A percentile compares a stretch with the other conserved stretches of the same genome.
phyloP scores from a whole-genome alignment of 2,797 vertebrate genomes.

The Microctenopoma stevenorrisi region DNA sequence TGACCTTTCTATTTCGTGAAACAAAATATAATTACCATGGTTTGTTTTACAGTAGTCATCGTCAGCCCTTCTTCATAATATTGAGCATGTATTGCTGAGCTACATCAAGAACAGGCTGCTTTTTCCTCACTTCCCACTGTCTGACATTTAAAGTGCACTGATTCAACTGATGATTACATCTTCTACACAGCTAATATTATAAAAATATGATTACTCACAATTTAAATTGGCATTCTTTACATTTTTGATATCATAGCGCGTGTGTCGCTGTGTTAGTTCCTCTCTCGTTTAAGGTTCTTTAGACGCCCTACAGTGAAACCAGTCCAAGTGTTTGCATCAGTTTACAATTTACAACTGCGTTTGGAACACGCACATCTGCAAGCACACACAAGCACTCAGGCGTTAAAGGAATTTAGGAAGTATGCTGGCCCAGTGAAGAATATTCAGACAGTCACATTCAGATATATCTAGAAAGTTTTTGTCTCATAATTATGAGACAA shows the following conservation, averaged over 20 bases:
- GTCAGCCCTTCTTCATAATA: neutral
- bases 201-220: neutral
- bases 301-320: neutral
- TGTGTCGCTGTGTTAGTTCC: neutral
- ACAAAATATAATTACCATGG: neutral
- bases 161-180: neutral
- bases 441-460: neutral
- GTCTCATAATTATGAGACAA: slow-evolving; percentile 10
- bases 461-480: slow-evolving; percentile 12
- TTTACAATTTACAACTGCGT: neutral
- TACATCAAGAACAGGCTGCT: neutral
- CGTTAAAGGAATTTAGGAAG: slow-evolving; percentile 8
- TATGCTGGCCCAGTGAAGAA: slow-evolving; percentile 12
- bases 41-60: neutral
- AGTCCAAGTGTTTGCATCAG: neutral
- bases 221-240: neutral
- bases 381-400: neutral
- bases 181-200: neutral
- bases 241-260: neutral
- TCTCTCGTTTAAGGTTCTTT: neutral
- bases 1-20: slow-evolving; percentile 2
- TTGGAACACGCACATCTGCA: too few species aligned
- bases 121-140: slow-evolving; percentile 1
- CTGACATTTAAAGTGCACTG: neutral
- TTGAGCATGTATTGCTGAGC: slow-evolving; percentile 1